Evolutionary conservation across 2,797 vertebrate species (phyloP).

Genomic region (Leontopithecus rosalia): DNA sequence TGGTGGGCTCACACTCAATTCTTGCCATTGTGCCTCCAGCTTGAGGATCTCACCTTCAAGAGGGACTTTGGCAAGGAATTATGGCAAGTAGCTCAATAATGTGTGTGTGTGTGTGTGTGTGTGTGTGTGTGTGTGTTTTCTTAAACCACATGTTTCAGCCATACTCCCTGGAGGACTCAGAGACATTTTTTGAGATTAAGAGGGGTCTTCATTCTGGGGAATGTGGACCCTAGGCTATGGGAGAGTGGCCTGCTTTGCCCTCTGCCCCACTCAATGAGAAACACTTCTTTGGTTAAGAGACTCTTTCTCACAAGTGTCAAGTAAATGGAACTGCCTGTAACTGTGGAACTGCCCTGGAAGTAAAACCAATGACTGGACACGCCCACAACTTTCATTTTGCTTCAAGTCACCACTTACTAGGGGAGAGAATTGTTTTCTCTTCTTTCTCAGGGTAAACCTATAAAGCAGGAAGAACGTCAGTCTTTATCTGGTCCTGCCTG

Average conservation of each 20-base stretch:
- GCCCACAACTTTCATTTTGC: neutral
- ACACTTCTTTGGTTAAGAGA: slow-evolving; percentile 7
- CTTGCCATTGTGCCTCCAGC: neutral
- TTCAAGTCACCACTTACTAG: slow-evolving; percentile 13
- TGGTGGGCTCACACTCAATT: neutral
- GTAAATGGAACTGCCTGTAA: neutral
- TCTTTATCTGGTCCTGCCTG: slow-evolving; percentile 3
- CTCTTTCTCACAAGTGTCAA: slow-evolving; percentile 41
- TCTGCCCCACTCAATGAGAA: neutral
- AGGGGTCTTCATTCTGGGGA: neutral
- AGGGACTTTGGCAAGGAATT: neutral
- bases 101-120: neutral
- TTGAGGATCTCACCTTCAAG: neutral
- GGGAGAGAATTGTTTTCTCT: slow-evolving; percentile 34
- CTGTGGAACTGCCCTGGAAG: neutral
- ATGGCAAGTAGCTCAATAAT: neutral
- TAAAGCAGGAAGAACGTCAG: slow-evolving; percentile 32
- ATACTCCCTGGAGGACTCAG: neutral
- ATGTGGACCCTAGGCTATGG: neutral
- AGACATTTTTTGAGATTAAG: neutral
- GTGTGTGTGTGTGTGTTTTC: neutral
- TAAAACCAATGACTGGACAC: neutral
- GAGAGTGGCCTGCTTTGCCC: neutral
- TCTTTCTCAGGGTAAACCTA: slow-evolving; percentile 34
- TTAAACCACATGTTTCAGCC: neutral